These are phyloP conservation scores for Drosophila orosa DNA, from an alignment of 1,140 invertebrate genomes.

Conservation along the genomic window DNA sequence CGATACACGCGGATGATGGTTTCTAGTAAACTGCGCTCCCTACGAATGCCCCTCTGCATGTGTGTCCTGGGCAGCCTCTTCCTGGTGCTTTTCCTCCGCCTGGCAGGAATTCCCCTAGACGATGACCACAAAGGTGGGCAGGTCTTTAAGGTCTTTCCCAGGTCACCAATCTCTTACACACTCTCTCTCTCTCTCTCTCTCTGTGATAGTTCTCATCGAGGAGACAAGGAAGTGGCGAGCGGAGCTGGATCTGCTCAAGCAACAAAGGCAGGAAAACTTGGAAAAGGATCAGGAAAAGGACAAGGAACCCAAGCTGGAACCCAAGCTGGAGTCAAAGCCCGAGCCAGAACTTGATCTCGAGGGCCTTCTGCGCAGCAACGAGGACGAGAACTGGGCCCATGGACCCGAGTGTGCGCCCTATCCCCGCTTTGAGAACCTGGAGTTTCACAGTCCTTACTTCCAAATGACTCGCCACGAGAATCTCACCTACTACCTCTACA, in stretches of 20 bases:
- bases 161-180: not conserved
- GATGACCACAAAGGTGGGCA: not conserved
- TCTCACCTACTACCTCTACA: slow-evolving; percentile 43
- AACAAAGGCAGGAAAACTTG: not conserved
- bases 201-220: not conserved
- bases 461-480: slow-evolving; percentile 14
- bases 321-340: not conserved
- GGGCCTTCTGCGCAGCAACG: slow-evolving; percentile 23
- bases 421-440: slow-evolving; percentile 38
- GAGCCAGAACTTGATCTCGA: slow-evolving; percentile 5
- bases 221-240: not conserved
- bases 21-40: not conserved
- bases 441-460: slow-evolving; percentile 19
- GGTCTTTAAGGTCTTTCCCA: too few species aligned
- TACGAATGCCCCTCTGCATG: not conserved
- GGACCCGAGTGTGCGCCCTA: slow-evolving; percentile 36
- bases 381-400: slow-evolving; percentile 11
- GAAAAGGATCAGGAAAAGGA: not conserved
- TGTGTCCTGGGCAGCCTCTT: not conserved
- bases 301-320: too few species aligned
- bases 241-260: not conserved
- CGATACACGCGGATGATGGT: slow-evolving; percentile 2
- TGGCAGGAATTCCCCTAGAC: not conserved
- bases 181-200: not conserved
- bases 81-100: not conserved